Percentiles rank a stretch among this genome's conserved stretches.
These are phyloP conservation scores for Melinopterus prodromus DNA, from an alignment of 2,888 invertebrate species.

Conservation along the genomic window DNA sequence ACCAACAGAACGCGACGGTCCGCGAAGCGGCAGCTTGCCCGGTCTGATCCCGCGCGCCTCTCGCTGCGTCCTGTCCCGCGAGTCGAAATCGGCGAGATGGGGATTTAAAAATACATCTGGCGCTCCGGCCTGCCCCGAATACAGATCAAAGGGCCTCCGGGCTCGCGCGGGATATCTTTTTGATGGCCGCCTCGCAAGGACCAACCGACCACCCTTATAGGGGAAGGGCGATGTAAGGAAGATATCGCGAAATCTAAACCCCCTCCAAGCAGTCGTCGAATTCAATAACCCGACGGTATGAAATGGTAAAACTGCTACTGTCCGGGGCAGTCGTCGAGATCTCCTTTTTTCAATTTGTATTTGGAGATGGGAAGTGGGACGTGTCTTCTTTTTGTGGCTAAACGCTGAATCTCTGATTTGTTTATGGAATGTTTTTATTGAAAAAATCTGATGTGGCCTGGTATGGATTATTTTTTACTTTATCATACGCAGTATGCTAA, in stretches of 20 bases:
- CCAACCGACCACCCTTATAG: not conserved
- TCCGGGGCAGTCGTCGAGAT: not conserved
- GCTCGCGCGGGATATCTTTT: not conserved
- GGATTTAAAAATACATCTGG: slow-evolving; percentile 4
- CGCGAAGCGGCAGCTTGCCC: not conserved
- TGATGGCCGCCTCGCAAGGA: not conserved
- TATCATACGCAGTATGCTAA: no score
- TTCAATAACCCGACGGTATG: not conserved
- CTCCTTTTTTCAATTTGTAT: no score
- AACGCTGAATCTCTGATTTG: no score
- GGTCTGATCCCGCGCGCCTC: no score
- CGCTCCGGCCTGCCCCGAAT: not conserved
- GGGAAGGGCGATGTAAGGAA: not conserved
- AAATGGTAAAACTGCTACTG: not conserved
- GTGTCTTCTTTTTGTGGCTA: no score
- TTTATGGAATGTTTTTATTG: no score
- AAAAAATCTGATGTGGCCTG: no score
- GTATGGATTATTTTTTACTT: no score
- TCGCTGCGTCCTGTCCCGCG: not conserved
- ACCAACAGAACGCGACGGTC: not conserved
- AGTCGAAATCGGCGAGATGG: not conserved
- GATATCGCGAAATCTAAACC: not conserved
- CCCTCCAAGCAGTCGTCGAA: not conserved
- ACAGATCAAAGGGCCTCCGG: not conserved
- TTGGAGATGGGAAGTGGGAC: no score